These are phyloP conservation scores for Callinectes sapidus DNA, from an alignment of 2,888 invertebrate species.

Conservation along the genomic window DNA sequence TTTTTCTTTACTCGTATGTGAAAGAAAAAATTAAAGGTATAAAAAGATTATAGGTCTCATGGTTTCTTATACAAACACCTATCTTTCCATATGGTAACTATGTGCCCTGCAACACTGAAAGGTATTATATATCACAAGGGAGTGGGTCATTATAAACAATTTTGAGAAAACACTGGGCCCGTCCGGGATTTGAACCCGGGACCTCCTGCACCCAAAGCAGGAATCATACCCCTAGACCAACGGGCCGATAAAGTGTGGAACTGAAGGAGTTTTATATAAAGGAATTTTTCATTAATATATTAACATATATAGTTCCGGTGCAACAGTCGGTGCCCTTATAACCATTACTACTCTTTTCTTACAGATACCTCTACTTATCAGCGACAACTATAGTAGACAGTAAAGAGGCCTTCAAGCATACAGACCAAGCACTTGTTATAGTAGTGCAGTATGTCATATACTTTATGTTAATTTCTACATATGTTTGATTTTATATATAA, in stretches of 20 bases:
- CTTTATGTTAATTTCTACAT: not conserved
- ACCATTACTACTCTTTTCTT: not conserved
- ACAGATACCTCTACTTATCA: not conserved
- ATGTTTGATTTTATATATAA: not conserved
- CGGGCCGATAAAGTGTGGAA: conserved; percentile 61
- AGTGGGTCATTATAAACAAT: not conserved
- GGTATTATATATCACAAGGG: not conserved
- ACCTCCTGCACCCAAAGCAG: conserved; percentile 82
- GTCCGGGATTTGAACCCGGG: conserved; percentile 82
- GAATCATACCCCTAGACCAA: conserved; percentile 81
- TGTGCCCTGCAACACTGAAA: not conserved
- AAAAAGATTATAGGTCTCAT: not conserved
- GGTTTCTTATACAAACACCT: not conserved
- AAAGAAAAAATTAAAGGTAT: too few species aligned
- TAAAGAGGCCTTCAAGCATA: not conserved
- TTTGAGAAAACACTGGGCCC: conserved; percentile 76
- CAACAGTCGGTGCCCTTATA: not conserved
- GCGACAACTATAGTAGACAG: not conserved
- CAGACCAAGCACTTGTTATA: too few species aligned
- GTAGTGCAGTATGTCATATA: not conserved
- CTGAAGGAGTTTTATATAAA: not conserved
- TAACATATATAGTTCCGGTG: too few species aligned
- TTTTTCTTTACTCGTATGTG: not conserved
- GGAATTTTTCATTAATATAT: not conserved
- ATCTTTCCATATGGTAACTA: not conserved